These are phyloP conservation scores for Bembecia ichneumoniformis DNA, from an alignment of 2,888 invertebrate genomes.

Conservation along the genomic window DNA sequence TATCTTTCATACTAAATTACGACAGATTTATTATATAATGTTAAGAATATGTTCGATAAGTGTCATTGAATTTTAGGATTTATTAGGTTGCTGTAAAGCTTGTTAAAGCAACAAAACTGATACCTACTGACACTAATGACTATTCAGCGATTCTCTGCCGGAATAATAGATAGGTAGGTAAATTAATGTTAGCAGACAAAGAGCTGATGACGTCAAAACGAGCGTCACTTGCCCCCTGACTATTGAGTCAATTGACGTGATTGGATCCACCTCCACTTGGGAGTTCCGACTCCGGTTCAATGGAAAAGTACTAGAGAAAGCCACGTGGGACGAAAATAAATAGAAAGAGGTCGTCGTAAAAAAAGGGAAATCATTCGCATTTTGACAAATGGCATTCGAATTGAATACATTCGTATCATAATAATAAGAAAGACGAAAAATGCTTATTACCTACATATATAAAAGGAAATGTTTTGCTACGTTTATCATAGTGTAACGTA, in stretches of 20 bases:
- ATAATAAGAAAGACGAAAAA: no score
- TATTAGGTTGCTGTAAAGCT: no score
- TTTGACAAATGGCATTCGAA: neutral
- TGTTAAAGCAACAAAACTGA: no score
- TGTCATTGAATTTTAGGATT: no score
- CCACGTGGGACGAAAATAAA: neutral
- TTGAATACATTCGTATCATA: no score
- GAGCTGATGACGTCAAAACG: conserved; percentile 56
- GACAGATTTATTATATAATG: no score
- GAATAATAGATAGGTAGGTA: neutral
- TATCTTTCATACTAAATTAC: no score
- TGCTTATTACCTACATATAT: no score
- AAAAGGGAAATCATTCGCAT: neutral
- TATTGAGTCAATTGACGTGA: conserved; percentile 65
- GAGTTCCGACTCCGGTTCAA: conserved; percentile 11
- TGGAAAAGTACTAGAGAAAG: conserved; percentile 21
- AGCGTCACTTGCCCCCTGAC: conserved; percentile 43
- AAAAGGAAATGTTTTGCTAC: no score
- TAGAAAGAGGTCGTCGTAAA: neutral
- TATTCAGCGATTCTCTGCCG: neutral
- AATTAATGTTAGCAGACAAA: conserved; percentile 30
- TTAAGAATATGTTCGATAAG: no score
- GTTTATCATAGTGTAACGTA: no score
- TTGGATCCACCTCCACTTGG: conserved; percentile 14
- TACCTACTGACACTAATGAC: no score